phyloP scores from a whole-genome alignment of 2,888 invertebrate genomes.

The Dermolepida albohirtum region DNA sequence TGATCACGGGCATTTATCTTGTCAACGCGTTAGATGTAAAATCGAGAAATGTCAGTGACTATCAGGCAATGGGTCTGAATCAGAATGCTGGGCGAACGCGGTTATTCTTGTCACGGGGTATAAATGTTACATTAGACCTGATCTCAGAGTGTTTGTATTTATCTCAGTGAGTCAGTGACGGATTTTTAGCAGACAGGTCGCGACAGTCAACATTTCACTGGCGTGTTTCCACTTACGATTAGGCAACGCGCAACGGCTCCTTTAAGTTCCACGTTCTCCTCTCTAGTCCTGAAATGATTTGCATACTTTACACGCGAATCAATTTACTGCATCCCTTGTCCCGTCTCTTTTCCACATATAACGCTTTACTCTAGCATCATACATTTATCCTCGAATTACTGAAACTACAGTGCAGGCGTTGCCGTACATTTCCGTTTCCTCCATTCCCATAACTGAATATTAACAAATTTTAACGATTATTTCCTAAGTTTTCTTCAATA shows the following conservation, averaged over 20 bases:
- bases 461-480: conserved; percentile 21
- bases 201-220: conserved; percentile 54
- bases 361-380: conserved; percentile 18
- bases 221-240: conserved; percentile 47
- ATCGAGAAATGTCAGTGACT: conserved; percentile 53
- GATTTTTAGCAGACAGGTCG: conserved; percentile 52
- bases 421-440: conserved; percentile 32
- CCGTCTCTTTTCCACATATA: conserved; percentile 23
- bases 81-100: conserved; percentile 51
- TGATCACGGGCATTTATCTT: conserved; percentile 61
- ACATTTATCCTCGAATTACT: conserved; percentile 42
- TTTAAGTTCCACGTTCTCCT: not conserved
- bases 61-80: conserved; percentile 55
- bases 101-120: conserved; percentile 55
- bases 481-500: conserved; percentile 29
- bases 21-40: conserved; percentile 54
- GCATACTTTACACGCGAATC: conserved; percentile 45
- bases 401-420: conserved; percentile 37
- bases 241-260: conserved; percentile 10
- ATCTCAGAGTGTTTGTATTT: conserved; percentile 58
- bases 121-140: conserved; percentile 58
- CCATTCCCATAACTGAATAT: conserved; percentile 19
- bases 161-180: conserved; percentile 55
- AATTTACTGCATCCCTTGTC: conserved; percentile 44
- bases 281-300: conserved; percentile 41